Evolutionary conservation across 2,797 vertebrate species (phyloP), one percentile per base, ranked within the genome.

Genomic region (Triplophysa bombifrons): DNA sequence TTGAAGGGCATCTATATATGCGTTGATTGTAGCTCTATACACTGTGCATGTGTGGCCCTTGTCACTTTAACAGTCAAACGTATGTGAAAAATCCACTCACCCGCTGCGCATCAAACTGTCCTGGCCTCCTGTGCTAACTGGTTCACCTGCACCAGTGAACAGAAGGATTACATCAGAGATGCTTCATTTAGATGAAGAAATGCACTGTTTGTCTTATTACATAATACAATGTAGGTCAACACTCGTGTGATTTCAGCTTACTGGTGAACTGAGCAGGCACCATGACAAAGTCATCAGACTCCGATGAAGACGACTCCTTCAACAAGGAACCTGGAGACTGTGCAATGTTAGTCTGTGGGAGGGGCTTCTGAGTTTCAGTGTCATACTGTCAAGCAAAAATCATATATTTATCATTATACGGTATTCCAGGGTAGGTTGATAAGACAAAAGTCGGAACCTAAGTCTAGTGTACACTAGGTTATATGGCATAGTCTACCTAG

Each of bases 221-320:
- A 58, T 67, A 48, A 67, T 34, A 10, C 51, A 27, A 72, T 72
- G 46, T 41, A 41, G 51, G 61, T 73, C 48, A 70, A n/a, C 13
- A 3, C 4, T 14, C 3, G 53, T 19, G 41, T 27, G 65, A 19
- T 61, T 41, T 56, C 50, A 46, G 38, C 91, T 91, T 92, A 97
- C 96, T 93, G 90, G 94, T 92, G 87, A 94, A 95, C 89, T 95
- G 95, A 12, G 92, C 94, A 0, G 96, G 95, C 79, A 99, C 95
- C 94, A 99, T 95, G 72, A 99, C 96, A 0, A 96, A 99, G 84
- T 98, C 98, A 0, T 98, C 96, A 0, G 93, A 93, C 88, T 95
- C 95, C 2, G 93, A 95, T 25, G 94, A 95, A 0, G 90, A 93
- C 61, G 91, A 92, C 17, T 94, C 95, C 78, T 93, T 92, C 0